Percentiles rank a stretch among this genome's conserved stretches.
Conservation (phyloP, 2,797 vertebrate species). For the Sarcoramphus papa region DNA sequence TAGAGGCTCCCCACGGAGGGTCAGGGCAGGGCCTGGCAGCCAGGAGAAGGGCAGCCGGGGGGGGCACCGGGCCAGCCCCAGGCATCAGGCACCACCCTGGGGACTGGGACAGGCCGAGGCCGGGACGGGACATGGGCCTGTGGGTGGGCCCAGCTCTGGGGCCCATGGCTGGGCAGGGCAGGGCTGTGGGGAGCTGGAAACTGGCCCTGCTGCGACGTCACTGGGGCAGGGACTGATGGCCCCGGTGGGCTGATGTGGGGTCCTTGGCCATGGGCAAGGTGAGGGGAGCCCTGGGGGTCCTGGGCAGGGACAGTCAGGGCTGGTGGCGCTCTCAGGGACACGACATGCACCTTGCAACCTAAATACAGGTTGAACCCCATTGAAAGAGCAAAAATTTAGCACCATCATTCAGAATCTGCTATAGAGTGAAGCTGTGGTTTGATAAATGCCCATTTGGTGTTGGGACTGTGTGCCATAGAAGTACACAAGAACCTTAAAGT, state of each 20-base stretch:
- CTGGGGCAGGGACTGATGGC: neutral
- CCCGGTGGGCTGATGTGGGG: too few relatives aligned
- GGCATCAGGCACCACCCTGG: neutral
- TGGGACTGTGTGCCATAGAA: neutral
- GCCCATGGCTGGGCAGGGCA: rapidly evolving
- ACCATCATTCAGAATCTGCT: neutral
- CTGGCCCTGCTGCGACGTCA: rapidly evolving
- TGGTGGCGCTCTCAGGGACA: neutral
- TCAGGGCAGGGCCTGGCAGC: too few relatives aligned
- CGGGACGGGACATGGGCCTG: rapidly evolving
- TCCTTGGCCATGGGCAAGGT: neutral
- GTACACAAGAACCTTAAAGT: neutral
- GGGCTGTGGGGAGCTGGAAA: neutral
- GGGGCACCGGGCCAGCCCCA: rapidly evolving
- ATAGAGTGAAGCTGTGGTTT: neutral
- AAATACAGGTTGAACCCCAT: neutral
- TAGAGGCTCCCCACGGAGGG: rapidly evolving
- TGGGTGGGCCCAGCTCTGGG: rapidly evolving
- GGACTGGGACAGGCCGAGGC: rapidly evolving
- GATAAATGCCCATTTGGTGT: neutral
- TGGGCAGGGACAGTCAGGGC: neutral
- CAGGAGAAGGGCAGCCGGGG: neutral
- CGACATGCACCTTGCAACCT: rapidly evolving
- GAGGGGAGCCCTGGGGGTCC: too few relatives aligned
- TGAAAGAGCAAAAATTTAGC: neutral